These are phyloP conservation scores for Empis stercorea DNA, from an alignment of 2,888 invertebrate genomes.

Conservation along the genomic window DNA sequence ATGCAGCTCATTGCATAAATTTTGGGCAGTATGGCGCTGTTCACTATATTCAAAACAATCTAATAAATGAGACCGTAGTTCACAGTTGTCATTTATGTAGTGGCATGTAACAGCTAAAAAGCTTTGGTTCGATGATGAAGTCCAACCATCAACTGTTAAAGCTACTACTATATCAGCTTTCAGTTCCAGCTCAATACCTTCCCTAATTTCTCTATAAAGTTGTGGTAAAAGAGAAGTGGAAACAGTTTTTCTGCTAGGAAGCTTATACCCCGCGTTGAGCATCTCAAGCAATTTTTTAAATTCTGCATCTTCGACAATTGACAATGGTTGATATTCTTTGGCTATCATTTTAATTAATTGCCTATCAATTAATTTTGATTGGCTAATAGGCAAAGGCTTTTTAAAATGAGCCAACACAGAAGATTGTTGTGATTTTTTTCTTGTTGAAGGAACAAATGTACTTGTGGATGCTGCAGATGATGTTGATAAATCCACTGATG, in stretches of 20 bases:
- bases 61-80: conserved; percentile 2
- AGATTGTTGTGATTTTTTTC: not conserved
- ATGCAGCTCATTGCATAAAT: not conserved
- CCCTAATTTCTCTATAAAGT: not conserved
- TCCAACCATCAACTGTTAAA: conserved; percentile 7
- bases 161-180: not conserved
- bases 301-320: conserved; percentile 3
- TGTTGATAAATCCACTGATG: not conserved
- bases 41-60: conserved; percentile 1
- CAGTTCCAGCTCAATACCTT: not conserved
- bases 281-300: conserved; percentile 1
- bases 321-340: conserved; percentile 6
- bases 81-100: conserved; percentile 3
- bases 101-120: conserved; percentile 10
- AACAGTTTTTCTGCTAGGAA: conserved; percentile 4
- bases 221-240: not conserved
- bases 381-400: not conserved
- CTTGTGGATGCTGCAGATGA: not conserved
- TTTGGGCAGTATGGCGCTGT: not conserved
- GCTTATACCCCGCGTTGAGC: not conserved
- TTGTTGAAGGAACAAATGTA: too few relatives aligned
- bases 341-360: conserved; percentile 4
- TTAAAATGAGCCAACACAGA: not conserved
- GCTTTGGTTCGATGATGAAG: conserved; percentile 3
- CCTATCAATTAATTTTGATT: conserved; percentile 1